Base-by-base conservation (phyloP, 2,888 invertebrate species). In the Clepsis dumicolana region DNA sequence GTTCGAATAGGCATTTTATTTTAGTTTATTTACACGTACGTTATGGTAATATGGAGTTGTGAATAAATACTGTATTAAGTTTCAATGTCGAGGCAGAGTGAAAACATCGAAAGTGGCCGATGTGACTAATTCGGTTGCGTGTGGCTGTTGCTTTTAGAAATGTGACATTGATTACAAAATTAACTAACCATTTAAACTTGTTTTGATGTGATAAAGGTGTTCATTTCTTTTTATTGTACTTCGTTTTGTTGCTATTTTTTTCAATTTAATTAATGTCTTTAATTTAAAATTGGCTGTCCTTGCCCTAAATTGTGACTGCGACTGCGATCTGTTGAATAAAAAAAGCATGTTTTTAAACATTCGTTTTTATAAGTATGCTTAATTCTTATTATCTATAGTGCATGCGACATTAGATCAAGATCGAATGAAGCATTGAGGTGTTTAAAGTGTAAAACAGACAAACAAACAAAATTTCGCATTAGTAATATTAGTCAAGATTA, bases 1-100 rank as follows among this genome's bases (percentile, higher is more conserved):
- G 56, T 56, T 32, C 10, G 54, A 4, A 10, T 54, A 66, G 44
- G 21, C 32, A 60, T 65, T 41, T 61, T 54, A 56, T 66, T 54
- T 66, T 32, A 35, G 18, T 38, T 62, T 60, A 35, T 60, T 62
- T 66, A n/a, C n/a, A n/a, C n/a, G n/a, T n/a, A n/a, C 1, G 12
- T 56, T 61, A 54, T 25, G 27, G 41, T 60, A 16, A 14, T 54
- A 21, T 4, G 25, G 25, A 5, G 54, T 21, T 24, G 14, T 65
- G 50, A 29, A 60, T 59, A 44, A 21, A 48, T 61, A 50, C 12
- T 18, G 16, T 56, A 56, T n/a, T 54, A 29, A 32, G 32, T 18
- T 21, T 24, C 57, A 65, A 65, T 57, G 64, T 50, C 57, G 29
- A 12, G 7, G 8, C 8, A 35, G 25, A 65, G 64, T 59, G 50